These are phyloP conservation scores for Cheilosia scutellata DNA, from an alignment of 2,888 invertebrate species.

Conservation along the genomic window DNA sequence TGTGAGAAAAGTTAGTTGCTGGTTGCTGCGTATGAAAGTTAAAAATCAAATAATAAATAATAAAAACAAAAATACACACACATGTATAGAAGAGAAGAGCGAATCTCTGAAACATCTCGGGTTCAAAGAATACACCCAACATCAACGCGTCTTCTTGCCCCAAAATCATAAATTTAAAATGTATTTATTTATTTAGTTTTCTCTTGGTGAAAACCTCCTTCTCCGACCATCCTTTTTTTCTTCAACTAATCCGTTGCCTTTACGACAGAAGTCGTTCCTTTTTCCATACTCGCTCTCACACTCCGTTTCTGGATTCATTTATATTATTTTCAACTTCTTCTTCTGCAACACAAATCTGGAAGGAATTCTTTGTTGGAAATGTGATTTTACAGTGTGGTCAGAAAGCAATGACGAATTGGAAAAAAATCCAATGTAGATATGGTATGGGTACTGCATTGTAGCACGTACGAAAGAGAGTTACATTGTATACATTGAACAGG, in stretches of 20 bases:
- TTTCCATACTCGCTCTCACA: conserved; percentile 65
- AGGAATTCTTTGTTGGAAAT: conserved; percentile 58
- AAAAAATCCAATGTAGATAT: too few relatives aligned
- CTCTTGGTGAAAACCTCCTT: conserved; percentile 62
- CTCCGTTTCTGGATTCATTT: conserved; percentile 72
- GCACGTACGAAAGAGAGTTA: too few relatives aligned
- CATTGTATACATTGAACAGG: too few relatives aligned
- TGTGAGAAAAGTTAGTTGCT: conserved; percentile 72
- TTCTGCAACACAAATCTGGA: conserved; percentile 57
- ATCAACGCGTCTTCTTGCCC: conserved; percentile 71
- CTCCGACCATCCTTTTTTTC: conserved; percentile 46
- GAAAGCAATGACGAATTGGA: conserved; percentile 6
- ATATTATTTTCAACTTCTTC: conserved; percentile 73
- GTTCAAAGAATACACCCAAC: conserved; percentile 71
- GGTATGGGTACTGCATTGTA: too few relatives aligned
- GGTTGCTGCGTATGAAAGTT: conserved; percentile 73
- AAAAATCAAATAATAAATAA: conserved; percentile 76
- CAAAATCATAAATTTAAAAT: conserved; percentile 76
- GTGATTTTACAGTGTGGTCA: conserved; percentile 35
- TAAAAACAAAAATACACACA: conserved; percentile 64
- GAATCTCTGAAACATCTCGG: conserved; percentile 45
- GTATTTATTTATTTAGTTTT: conserved; percentile 76
- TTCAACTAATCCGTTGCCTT: conserved; percentile 72
- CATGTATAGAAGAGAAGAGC: conserved; percentile 5
- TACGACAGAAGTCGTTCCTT: conserved; percentile 74